Conservation (phyloP, 92 coral and sea anemone genomes). For the Heliopora coerulea region DNA sequence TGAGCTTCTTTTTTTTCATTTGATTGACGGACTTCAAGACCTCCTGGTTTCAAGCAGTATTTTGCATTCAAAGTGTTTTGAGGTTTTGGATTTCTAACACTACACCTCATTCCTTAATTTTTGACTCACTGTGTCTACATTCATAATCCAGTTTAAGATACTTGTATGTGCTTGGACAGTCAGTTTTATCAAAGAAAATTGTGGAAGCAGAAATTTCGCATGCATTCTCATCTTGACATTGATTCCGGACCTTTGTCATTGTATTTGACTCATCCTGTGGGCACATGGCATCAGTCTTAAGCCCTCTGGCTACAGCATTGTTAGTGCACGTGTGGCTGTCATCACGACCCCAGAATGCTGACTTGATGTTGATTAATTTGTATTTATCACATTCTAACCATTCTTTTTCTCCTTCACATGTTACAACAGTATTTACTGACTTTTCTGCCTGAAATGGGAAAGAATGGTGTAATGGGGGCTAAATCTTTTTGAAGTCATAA, state of each 20-base stretch:
- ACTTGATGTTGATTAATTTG: slow-evolving; percentile 89
- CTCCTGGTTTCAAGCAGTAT: too few species aligned
- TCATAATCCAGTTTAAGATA: slow-evolving; percentile 97
- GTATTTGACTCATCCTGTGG: slow-evolving; percentile 73
- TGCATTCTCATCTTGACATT: slow-evolving; percentile 99
- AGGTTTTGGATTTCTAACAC: not conserved
- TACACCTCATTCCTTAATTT: slow-evolving; percentile 67
- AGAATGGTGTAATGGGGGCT: too few species aligned
- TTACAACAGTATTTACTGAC: slow-evolving; percentile 8
- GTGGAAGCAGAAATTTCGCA: slow-evolving; percentile 97
- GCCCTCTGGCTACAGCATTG: slow-evolving; percentile 79
- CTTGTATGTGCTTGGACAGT: slow-evolving; percentile 94
- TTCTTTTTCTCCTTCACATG: slow-evolving; percentile 98
- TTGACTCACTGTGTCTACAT: slow-evolving; percentile 88
- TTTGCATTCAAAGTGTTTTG: not conserved
- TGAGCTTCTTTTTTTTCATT: too few species aligned
- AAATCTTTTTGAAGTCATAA: too few species aligned
- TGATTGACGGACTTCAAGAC: too few species aligned
- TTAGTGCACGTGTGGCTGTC: slow-evolving; percentile 95
- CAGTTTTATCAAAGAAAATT: slow-evolving; percentile 96
- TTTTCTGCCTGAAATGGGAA: not conserved
- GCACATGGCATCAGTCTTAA: slow-evolving; percentile 77
- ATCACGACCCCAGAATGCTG: slow-evolving; percentile 99
- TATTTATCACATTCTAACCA: slow-evolving; percentile 98
- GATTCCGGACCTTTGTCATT: slow-evolving; percentile 73